phyloP scores from a whole-genome alignment of 64 coral and sea anemone genomes.

The Trachythela sp. region DNA sequence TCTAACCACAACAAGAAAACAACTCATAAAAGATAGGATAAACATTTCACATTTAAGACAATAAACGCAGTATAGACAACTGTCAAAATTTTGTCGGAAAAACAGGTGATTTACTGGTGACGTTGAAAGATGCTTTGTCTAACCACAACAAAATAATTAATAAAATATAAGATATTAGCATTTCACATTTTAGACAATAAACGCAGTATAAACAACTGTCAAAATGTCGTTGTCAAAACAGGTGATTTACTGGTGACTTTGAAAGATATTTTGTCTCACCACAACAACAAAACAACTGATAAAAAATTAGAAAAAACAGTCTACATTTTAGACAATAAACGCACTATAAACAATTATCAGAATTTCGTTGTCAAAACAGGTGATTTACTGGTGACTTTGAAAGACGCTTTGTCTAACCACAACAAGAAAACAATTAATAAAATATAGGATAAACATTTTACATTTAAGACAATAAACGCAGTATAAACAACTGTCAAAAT shows the following conservation, averaged over 20 bases:
- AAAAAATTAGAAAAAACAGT: neutral
- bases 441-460: neutral
- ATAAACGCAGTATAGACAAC: neutral
- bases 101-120: constrained; percentile 1
- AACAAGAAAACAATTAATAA: neutral
- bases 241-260: too few relatives aligned
- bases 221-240: too few relatives aligned
- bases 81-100: neutral
- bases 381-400: neutral
- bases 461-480: neutral
- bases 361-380: neutral
- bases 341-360: neutral
- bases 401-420: neutral
- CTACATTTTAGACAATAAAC: neutral
- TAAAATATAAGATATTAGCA: neutral
- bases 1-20: neutral
- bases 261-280: too few relatives aligned
- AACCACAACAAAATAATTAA: neutral
- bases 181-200: neutral
- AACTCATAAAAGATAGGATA: neutral
- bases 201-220: neutral
- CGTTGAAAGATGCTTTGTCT: neutral
- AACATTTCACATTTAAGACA: neutral
- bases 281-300: too few relatives aligned
- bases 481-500: neutral